phyloP scores from a whole-genome alignment of 1,140 invertebrate species.

The Procambarus virginalis region DNA sequence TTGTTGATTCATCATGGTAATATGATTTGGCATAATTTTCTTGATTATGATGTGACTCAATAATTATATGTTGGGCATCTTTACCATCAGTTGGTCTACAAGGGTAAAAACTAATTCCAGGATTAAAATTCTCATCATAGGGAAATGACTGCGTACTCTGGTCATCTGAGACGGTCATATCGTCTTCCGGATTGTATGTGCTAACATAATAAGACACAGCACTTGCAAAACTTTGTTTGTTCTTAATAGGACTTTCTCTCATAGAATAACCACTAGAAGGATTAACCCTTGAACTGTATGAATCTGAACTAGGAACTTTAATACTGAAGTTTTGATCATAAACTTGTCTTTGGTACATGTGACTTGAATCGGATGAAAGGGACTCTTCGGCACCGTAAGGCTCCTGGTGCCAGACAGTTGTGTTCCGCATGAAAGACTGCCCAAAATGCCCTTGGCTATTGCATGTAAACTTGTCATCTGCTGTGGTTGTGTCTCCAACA shows the following conservation, averaged over 20 bases:
- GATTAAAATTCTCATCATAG: slow-evolving; percentile 55
- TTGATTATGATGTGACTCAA: slow-evolving; percentile 37
- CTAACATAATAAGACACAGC: slow-evolving; percentile 60
- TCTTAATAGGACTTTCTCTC: slow-evolving; percentile 48
- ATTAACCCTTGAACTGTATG: slow-evolving; percentile 44
- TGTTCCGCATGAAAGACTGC: slow-evolving; percentile 17
- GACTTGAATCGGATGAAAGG: slow-evolving; percentile 55
- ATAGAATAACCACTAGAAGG: slow-evolving; percentile 20
- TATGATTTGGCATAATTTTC: slow-evolving; percentile 53
- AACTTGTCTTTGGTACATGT: slow-evolving; percentile 61
- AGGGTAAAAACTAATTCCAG: slow-evolving; percentile 48
- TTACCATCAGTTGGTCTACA: slow-evolving; percentile 45
- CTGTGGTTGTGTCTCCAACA: slow-evolving; percentile 20
- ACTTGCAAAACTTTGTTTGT: slow-evolving; percentile 40
- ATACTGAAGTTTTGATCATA: slow-evolving; percentile 59
- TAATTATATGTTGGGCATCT: slow-evolving; percentile 37
- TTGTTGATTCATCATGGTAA: slow-evolving; percentile 43
- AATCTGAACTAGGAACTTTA: slow-evolving; percentile 36
- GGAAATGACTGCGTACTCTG: slow-evolving; percentile 58
- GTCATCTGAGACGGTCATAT: slow-evolving; percentile 59
- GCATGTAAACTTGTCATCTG: slow-evolving; percentile 48
- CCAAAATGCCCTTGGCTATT: slow-evolving; percentile 50
- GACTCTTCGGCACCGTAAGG: slow-evolving; percentile 46
- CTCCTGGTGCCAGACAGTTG: slow-evolving; percentile 55
- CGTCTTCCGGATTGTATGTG: slow-evolving; percentile 56